phyloP scores from a whole-genome alignment of 1,140 invertebrate species.

The Cryptotermes secundus region DNA sequence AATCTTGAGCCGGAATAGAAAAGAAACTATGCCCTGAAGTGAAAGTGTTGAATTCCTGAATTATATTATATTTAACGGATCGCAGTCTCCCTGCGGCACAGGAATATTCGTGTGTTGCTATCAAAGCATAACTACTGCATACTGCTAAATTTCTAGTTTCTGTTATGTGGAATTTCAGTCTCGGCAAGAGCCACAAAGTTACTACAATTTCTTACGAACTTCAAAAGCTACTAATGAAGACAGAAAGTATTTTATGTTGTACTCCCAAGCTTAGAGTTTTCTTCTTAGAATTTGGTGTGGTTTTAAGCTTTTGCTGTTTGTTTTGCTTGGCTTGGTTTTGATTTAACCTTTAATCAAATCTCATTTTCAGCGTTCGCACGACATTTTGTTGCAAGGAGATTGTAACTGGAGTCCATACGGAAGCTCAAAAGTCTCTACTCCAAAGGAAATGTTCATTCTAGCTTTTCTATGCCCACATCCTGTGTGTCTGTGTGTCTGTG shows the following conservation, averaged over 20 bases:
- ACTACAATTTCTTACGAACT: no score
- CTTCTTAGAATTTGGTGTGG: not conserved
- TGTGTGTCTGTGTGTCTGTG: not conserved
- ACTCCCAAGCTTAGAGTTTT: not conserved
- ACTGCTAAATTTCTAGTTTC: no score
- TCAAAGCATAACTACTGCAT: no score
- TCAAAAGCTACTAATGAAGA: no score
- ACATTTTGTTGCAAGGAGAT: not conserved
- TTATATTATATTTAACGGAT: no score
- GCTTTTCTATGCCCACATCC: not conserved
- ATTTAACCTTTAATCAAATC: not conserved
- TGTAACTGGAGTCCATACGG: not conserved
- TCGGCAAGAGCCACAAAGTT: no score
- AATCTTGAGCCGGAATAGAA: no score
- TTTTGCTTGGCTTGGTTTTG: not conserved
- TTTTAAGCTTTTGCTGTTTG: not conserved
- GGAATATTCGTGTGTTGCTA: no score
- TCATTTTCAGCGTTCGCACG: not conserved
- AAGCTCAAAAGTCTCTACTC: not conserved
- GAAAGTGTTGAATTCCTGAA: no score
- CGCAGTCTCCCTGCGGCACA: no score
- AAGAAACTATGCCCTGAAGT: no score
- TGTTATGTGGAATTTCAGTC: no score
- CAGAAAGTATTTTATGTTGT: not conserved
- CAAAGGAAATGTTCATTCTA: not conserved